These are phyloP conservation scores for Ennomos fuscantarius DNA, from an alignment of 2,888 invertebrate species.

Conservation along the genomic window DNA sequence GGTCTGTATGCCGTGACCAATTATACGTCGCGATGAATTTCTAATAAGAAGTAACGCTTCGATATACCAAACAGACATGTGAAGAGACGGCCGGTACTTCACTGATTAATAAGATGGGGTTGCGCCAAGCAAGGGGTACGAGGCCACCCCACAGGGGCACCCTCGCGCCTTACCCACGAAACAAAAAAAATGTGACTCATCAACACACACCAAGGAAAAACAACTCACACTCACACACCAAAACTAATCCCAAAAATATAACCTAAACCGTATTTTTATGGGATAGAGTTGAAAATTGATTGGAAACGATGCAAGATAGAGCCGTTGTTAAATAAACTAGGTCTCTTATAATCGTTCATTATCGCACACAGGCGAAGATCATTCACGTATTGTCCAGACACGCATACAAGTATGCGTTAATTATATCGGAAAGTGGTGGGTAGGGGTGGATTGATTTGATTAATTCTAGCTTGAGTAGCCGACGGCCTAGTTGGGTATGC, in stretches of 20 bases:
- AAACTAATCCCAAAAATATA: constrained; percentile 57
- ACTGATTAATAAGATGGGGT: constrained; percentile 86
- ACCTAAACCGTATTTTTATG: constrained; percentile 68
- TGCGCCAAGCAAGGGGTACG: constrained; percentile 78
- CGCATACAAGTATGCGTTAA: constrained; percentile 81
- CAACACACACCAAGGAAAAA: constrained; percentile 80
- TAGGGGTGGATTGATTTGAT: constrained; percentile 85
- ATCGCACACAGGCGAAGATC: constrained; percentile 75
- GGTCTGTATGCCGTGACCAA: constrained; percentile 34
- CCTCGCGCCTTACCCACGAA: constrained; percentile 84
- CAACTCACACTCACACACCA: constrained; percentile 58
- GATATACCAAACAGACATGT: constrained; percentile 76
- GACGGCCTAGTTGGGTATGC: constrained; percentile 76
- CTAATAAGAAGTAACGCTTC: constrained; percentile 72
- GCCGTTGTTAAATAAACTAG: constrained; percentile 69
- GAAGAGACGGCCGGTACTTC: constrained; percentile 83
- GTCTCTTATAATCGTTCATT: constrained; percentile 84
- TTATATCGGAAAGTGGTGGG: constrained; percentile 85
- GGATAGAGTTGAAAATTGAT: constrained; percentile 60
- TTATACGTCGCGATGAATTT: constrained; percentile 55
- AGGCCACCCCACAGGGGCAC: constrained; percentile 75
- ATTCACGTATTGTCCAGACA: constrained; percentile 75
- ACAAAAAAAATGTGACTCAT: constrained; percentile 87
- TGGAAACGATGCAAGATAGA: constrained; percentile 50
- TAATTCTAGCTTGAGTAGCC: constrained; percentile 80